phyloP scores from a whole-genome alignment of 2,113 vertebrate genomes.

The Dipodomys merriami region DNA sequence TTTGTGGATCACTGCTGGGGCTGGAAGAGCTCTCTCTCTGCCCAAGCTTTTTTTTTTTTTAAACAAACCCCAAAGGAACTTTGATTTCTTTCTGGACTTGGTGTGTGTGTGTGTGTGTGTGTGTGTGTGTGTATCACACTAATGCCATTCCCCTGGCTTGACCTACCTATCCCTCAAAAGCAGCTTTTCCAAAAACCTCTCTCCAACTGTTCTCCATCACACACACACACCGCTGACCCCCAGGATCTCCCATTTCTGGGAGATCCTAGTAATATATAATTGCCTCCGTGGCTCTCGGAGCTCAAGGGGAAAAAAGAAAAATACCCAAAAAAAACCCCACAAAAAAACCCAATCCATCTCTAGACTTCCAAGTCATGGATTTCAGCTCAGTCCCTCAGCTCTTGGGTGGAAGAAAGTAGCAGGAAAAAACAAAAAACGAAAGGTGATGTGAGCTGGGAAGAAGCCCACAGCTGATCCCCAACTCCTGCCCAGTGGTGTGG shows the following conservation, averaged over 20 bases:
- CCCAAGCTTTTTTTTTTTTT: neutral
- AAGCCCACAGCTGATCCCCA: neutral
- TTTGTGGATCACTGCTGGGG: neutral
- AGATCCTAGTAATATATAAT: neutral
- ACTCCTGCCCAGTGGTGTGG: neutral
- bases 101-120: no score
- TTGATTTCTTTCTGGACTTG: neutral
- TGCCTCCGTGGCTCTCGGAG: neutral
- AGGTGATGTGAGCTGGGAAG: neutral
- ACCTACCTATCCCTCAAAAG: neutral
- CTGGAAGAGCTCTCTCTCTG: neutral
- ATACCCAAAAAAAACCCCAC: no score
- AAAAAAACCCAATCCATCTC: neutral
- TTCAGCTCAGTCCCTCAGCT: neutral
- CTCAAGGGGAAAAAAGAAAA: neutral
- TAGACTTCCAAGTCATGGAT: neutral
- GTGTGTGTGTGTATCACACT: neutral
- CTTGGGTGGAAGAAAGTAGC: neutral
- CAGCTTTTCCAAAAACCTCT: neutral
- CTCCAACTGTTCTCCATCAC: no score
- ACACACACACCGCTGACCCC: no score
- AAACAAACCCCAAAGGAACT: conserved; percentile 19
- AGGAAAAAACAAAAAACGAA: neutral
- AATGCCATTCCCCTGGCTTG: neutral
- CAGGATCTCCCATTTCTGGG: neutral